Evolutionary conservation across 2,888 invertebrate genomes (phyloP).

Genomic region (Rhorus exstirpatorius): DNA sequence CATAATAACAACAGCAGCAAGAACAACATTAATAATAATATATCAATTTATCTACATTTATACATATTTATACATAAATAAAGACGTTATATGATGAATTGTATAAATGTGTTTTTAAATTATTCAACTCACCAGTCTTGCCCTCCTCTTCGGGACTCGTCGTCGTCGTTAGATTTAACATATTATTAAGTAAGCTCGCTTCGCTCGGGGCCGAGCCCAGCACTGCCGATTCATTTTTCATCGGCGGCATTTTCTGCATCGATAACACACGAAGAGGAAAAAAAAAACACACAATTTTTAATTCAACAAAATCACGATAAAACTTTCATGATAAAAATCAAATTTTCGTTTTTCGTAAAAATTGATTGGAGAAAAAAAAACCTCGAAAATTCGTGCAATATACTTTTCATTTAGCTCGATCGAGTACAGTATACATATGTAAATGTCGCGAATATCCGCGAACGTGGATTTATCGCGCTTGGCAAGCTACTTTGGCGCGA

Average conservation of each 20-base stretch:
- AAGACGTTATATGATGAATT: background rate
- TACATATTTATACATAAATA: background rate
- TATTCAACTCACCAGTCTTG: conserved; percentile 72
- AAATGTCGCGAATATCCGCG: too few relatives aligned
- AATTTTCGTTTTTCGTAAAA: background rate
- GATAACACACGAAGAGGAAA: conserved; percentile 53
- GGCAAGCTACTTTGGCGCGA: conserved; percentile 57
- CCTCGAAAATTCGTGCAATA: background rate
- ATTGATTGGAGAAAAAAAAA: too few relatives aligned
- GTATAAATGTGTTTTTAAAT: background rate
- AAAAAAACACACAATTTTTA: conserved; percentile 29
- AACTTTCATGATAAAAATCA: background rate
- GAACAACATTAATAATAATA: too few relatives aligned
- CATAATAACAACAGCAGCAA: background rate
- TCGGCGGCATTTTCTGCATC: conserved; percentile 81
- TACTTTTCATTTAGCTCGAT: too few relatives aligned
- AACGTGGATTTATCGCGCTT: conserved; percentile 31
- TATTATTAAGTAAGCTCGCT: conserved; percentile 56
- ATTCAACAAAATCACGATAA: background rate
- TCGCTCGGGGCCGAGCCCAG: conserved; percentile 56
- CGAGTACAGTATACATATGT: too few relatives aligned
- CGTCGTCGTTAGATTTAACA: conserved; percentile 72
- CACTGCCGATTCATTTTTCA: conserved; percentile 73
- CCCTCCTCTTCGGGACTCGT: conserved; percentile 72
- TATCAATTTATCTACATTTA: too few relatives aligned